Evolutionary conservation across 2,888 invertebrate genomes (phyloP).

Genomic region (Tenthredo notha): DNA sequence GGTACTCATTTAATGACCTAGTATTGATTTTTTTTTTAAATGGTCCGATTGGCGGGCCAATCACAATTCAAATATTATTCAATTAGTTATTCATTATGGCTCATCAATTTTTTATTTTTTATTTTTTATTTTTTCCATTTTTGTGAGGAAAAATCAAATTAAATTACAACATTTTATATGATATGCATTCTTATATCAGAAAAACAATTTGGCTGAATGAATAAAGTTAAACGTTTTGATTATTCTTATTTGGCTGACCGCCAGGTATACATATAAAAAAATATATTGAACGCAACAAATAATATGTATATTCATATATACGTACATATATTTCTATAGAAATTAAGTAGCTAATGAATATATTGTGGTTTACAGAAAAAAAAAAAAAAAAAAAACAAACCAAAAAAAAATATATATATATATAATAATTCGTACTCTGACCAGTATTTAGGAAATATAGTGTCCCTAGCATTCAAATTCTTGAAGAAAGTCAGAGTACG

Average conservation of each 20-base stretch:
- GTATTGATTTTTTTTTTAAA: conserved; percentile 44
- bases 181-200: not conserved
- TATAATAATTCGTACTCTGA: not conserved
- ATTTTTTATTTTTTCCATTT: not conserved
- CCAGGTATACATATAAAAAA: not conserved
- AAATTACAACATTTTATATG: not conserved
- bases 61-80: conserved; percentile 4
- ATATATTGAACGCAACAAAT: conserved; percentile 24
- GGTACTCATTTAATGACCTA: conserved; percentile 57
- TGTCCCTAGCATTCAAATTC: not conserved
- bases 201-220: not conserved
- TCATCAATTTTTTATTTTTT: not conserved
- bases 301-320: conserved; percentile 56
- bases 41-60: not conserved
- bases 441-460: not conserved
- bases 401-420: not conserved
- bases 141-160: not conserved
- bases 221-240: not conserved
- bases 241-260: not conserved
- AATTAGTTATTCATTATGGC: not conserved
- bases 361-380: not conserved
- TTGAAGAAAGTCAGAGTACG: conserved; percentile 2
- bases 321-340: conserved; percentile 56
- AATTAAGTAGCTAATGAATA: conserved; percentile 1
- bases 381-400: not conserved